Evolutionary conservation across 2,888 invertebrate species (phyloP).

Genomic region (Archips crataeganus): DNA sequence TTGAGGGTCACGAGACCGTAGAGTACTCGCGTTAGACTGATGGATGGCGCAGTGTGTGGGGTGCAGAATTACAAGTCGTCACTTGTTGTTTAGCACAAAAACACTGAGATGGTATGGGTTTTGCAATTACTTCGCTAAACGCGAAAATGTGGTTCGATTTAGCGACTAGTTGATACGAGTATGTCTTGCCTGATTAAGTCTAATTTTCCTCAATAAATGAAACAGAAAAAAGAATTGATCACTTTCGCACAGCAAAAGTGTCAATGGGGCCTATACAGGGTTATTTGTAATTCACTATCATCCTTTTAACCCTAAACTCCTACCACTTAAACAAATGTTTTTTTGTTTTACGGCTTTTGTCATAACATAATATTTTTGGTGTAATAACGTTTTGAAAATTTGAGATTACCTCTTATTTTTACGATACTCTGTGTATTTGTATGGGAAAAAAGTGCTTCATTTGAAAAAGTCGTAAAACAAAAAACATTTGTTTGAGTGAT

Average conservation of each 20-base stretch:
- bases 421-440: no score
- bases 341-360: no score
- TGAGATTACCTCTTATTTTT: no score
- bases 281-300: no score
- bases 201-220: constrained; percentile 12
- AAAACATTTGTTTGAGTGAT: no score
- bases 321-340: no score
- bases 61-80: constrained; percentile 22
- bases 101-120: neutral
- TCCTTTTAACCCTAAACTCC: no score
- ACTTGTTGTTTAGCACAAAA: constrained; percentile 32
- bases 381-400: no score
- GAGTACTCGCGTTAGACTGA: constrained; percentile 51
- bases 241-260: neutral
- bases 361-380: no score
- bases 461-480: no score
- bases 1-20: constrained; percentile 73
- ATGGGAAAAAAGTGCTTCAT: no score
- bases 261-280: no score
- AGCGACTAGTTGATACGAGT: neutral
- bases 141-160: neutral
- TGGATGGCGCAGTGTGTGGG: constrained; percentile 47
- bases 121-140: neutral
- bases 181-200: neutral
- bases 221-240: neutral